phyloP scores from a whole-genome alignment of 1,140 invertebrate genomes.

The Bombus fervidus region DNA sequence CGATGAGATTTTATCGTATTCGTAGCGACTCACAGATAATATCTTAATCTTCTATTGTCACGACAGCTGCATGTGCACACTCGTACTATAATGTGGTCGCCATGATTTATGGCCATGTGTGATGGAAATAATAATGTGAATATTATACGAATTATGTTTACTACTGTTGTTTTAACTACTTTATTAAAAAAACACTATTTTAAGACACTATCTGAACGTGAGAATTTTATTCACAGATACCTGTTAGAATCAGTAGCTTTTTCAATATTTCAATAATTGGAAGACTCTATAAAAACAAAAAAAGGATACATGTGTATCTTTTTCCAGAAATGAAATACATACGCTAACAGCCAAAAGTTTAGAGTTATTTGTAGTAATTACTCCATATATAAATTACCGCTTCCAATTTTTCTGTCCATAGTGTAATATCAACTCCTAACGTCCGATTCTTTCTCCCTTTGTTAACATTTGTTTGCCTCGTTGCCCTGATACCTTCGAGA shows the following conservation, averaged over 20 bases:
- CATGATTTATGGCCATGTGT: background rate
- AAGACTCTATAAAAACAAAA: no score
- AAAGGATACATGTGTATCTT: no score
- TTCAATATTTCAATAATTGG: no score
- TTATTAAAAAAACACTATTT: background rate
- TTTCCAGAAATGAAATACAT: background rate
- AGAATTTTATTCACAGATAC: background rate
- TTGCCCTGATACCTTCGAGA: background rate
- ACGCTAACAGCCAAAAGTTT: background rate
- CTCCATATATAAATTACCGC: background rate
- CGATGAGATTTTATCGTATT: conserved; percentile 1
- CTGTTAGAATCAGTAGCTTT: no score
- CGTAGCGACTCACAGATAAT: background rate
- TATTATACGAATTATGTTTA: background rate
- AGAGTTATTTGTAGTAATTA: background rate
- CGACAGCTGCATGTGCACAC: background rate
- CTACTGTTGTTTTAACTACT: background rate
- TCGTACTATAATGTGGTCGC: background rate
- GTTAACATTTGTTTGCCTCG: background rate
- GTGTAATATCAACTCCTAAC: background rate
- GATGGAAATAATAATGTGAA: no score
- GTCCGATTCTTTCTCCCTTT: background rate
- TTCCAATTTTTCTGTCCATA: background rate
- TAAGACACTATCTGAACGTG: background rate
- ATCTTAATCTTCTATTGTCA: conserved; percentile 13